Conservation (phyloP, 2,797 vertebrate species). For the Dermochelys coriacea region DNA sequence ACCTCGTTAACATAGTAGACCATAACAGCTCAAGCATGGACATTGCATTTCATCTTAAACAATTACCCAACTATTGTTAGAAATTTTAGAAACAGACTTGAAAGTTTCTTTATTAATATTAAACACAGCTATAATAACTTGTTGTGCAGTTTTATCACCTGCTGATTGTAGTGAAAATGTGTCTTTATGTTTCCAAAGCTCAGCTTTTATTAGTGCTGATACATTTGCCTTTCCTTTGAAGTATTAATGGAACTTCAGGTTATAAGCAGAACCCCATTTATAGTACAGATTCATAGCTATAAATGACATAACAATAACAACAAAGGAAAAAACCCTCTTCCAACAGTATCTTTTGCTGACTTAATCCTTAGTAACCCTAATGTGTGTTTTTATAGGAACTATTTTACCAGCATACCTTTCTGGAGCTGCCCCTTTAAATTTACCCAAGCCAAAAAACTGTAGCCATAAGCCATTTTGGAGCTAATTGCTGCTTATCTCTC, state of each 20-base stretch:
- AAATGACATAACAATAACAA: background rate
- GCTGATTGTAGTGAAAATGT: background rate
- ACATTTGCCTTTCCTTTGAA: background rate
- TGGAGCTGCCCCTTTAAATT: background rate
- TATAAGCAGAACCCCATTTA: background rate
- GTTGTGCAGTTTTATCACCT: background rate
- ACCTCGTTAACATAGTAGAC: background rate
- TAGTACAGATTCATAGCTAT: background rate
- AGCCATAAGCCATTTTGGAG: background rate
- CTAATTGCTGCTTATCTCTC: background rate
- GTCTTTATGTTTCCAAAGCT: background rate
- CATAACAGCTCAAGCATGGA: background rate
- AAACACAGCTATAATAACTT: background rate
- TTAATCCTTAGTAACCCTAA: background rate
- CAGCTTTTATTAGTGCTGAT: background rate
- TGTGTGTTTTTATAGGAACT: background rate
- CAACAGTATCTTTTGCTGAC: background rate
- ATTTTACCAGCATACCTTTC: background rate
- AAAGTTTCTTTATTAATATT: background rate
- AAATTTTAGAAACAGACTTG: background rate
- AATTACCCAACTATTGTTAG: background rate
- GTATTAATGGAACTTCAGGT: background rate
- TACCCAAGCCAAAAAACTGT: background rate
- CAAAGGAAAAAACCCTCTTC: background rate
- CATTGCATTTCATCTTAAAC: background rate